phyloP scores from a whole-genome alignment of 2,113 vertebrate species.

The Oreochromis aureus region DNA sequence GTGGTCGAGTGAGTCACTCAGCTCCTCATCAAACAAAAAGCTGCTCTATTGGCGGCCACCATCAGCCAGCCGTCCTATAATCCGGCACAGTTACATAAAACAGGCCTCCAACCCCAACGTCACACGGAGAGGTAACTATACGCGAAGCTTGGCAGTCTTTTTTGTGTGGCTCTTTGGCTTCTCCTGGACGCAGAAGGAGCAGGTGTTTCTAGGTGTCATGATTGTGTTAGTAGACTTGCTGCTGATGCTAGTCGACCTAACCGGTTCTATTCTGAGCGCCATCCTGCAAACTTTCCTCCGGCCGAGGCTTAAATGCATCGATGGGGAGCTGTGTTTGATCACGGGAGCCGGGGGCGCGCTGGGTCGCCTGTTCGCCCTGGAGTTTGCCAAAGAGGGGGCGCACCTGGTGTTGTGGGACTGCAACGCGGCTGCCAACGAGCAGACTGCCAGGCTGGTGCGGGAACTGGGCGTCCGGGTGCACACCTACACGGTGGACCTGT shows the following conservation, averaged over 20 bases:
- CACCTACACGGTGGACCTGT: conserved; percentile 79
- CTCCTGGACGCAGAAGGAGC: not conserved
- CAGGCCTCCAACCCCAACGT: not conserved
- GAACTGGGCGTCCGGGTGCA: conserved; percentile 69
- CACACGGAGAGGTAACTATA: not conserved
- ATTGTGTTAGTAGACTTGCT: conserved; percentile 59
- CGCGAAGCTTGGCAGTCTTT: not conserved
- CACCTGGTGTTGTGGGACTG: conserved; percentile 82
- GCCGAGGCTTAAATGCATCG: conserved; percentile 59
- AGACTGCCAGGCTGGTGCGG: conserved; percentile 74
- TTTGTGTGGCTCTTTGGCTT: not conserved
- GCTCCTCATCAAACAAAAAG: conserved; percentile 15
- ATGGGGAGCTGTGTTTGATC: conserved; percentile 79
- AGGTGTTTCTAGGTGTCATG: conserved; percentile 24
- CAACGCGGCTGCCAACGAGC: conserved; percentile 72
- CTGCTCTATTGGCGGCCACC: conserved; percentile 22
- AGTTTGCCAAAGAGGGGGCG: conserved; percentile 78
- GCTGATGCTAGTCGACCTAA: conserved; percentile 58
- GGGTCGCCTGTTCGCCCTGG: conserved; percentile 75
- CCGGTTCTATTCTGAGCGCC: conserved; percentile 46
- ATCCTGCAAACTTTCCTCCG: conserved; percentile 50
- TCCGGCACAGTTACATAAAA: conserved; percentile 63
- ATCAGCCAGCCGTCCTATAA: conserved; percentile 25
- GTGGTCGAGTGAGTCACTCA: not conserved
- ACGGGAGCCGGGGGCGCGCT: conserved; percentile 80